These are phyloP conservation scores for Diploscapter pachys DNA, from an alignment of 1,140 invertebrate species.

Conservation along the genomic window DNA sequence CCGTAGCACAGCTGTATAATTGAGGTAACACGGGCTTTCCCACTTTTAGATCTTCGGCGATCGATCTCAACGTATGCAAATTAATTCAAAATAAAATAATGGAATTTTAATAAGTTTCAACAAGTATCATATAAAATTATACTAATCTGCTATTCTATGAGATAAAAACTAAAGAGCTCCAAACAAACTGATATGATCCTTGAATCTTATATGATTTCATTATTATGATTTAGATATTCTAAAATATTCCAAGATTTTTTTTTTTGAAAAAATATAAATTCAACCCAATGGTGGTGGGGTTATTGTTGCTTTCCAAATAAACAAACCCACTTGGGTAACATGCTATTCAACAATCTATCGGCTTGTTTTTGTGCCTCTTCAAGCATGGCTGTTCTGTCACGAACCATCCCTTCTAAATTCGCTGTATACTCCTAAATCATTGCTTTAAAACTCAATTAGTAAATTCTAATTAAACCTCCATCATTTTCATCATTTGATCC, in stretches of 20 bases:
- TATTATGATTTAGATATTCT: too few relatives aligned
- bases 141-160: too few relatives aligned
- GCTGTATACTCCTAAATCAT: constrained; percentile 47
- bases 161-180: too few relatives aligned
- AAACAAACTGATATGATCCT: too few relatives aligned
- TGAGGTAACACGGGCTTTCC: constrained; percentile 60
- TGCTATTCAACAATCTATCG: constrained; percentile 56
- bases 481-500: constrained; percentile 60
- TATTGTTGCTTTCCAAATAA: background rate
- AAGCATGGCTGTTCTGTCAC: constrained; percentile 52
- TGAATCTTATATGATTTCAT: too few relatives aligned
- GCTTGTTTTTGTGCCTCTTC: constrained; percentile 59
- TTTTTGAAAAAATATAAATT: too few relatives aligned
- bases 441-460: background rate
- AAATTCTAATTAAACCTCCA: constrained; percentile 43
- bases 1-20: constrained; percentile 59
- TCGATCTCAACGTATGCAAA: constrained; percentile 48
- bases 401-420: constrained; percentile 55
- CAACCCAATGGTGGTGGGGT: too few relatives aligned
- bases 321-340: constrained; percentile 47
- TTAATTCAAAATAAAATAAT: background rate
- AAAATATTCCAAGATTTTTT: too few relatives aligned
- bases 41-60: constrained; percentile 61
- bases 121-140: too few relatives aligned
- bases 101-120: constrained; percentile 8